Conservation (phyloP, 2,888 invertebrate genomes). For the Panorpa germanica region DNA sequence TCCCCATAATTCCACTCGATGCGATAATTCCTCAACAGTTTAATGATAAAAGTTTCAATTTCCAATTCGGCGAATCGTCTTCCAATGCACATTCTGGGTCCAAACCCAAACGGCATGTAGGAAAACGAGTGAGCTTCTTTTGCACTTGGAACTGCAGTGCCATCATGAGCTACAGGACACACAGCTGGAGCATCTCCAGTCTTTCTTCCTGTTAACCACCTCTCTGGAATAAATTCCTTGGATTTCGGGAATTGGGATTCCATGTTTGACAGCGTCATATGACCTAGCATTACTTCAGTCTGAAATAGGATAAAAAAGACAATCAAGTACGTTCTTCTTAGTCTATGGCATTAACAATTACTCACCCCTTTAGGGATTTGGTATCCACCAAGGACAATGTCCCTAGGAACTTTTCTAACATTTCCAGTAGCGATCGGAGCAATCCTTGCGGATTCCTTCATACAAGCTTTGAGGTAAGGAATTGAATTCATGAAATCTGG, state of each 20-base stretch:
- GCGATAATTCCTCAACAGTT: not conserved
- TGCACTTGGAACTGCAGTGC: conserved; percentile 7
- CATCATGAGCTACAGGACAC: conserved; percentile 9
- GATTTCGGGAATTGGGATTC: conserved; percentile 35
- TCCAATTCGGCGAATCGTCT: conserved; percentile 53
- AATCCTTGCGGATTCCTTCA: conserved; percentile 38
- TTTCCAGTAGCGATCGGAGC: conserved; percentile 24
- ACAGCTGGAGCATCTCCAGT: conserved; percentile 18
- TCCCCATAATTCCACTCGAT: conserved; percentile 7
- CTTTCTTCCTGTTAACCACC: conserved; percentile 37
- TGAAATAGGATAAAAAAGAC: conserved; percentile 7
- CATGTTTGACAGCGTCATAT: conserved; percentile 32
- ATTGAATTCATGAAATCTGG: conserved; percentile 14
- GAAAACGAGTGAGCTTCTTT: conserved; percentile 17
- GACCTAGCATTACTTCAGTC: conserved; percentile 9
- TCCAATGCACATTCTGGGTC: conserved; percentile 50
- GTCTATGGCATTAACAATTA: conserved; percentile 9
- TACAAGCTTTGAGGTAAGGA: conserved; percentile 36
- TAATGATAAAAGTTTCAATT: conserved; percentile 28
- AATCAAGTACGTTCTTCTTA: too few relatives aligned
- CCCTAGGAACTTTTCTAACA: conserved; percentile 23
- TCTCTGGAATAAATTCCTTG: conserved; percentile 38
- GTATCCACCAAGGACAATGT: conserved; percentile 25
- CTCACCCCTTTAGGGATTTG: conserved; percentile 26
- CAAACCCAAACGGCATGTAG: conserved; percentile 37